These are phyloP conservation scores for Phataginus tricuspis DNA, from an alignment of 2,797 vertebrate genomes.

Conservation along the genomic window DNA sequence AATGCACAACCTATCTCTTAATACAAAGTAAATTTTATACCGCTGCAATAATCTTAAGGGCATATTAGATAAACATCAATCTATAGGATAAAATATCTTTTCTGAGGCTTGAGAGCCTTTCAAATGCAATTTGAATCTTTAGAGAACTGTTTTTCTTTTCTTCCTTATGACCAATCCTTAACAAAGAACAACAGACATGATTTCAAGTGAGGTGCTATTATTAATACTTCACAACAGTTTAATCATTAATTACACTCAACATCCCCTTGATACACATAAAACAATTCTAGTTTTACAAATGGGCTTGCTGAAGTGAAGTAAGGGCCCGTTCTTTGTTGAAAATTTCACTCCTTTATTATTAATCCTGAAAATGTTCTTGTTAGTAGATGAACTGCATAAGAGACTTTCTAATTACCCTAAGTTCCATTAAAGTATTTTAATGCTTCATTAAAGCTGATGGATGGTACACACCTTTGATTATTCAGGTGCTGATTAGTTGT, in stretches of 20 bases:
- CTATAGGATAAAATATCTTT: not conserved
- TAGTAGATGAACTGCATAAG: slow-evolving; percentile 75
- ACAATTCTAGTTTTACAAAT: slow-evolving; percentile 67
- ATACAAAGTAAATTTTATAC: not conserved
- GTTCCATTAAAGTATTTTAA: slow-evolving; percentile 80
- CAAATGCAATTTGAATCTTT: slow-evolving; percentile 22
- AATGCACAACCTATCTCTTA: not conserved
- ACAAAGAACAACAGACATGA: slow-evolving; percentile 24
- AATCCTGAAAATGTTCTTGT: slow-evolving; percentile 76
- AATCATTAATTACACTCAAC: slow-evolving; percentile 56
- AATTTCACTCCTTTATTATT: slow-evolving; percentile 69
- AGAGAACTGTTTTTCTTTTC: not conserved
- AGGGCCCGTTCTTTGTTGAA: slow-evolving; percentile 41
- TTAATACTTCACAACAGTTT: slow-evolving; percentile 54
- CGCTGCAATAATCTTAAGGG: not conserved
- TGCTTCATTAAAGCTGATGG: slow-evolving; percentile 80
- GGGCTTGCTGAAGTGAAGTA: slow-evolving; percentile 32
- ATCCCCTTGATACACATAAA: slow-evolving; percentile 56
- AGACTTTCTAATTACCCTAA: slow-evolving; percentile 79
- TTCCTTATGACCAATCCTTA: slow-evolving; percentile 27
- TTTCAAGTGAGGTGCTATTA: slow-evolving; percentile 48
- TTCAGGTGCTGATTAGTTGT: slow-evolving; percentile 79
- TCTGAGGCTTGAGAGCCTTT: not conserved
- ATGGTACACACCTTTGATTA: slow-evolving; percentile 80
- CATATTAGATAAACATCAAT: not conserved